phyloP scores from a whole-genome alignment of 1,140 invertebrate genomes.

The Diplogasteroides magnus region DNA sequence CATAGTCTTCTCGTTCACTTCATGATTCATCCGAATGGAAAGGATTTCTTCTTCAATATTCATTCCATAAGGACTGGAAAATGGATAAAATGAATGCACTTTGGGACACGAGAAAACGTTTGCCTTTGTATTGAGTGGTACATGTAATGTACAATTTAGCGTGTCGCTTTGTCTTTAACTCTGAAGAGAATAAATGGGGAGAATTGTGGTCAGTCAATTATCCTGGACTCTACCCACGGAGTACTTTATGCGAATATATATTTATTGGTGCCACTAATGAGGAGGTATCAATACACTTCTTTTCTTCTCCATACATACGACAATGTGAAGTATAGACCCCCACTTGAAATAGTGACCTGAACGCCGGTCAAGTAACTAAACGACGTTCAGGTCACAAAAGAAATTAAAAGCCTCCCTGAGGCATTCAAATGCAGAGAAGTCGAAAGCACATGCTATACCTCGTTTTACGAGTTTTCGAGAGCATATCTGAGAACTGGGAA shows the following conservation, averaged over 20 bases:
- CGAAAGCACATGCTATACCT: not conserved
- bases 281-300: constrained; percentile 50
- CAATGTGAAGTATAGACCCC: too few relatives aligned
- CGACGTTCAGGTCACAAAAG: not conserved
- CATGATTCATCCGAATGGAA: constrained; percentile 19
- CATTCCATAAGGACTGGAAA: constrained; percentile 46
- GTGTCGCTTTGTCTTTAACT: constrained; percentile 63
- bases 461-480: not conserved
- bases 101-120: constrained; percentile 30
- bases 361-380: too few relatives aligned
- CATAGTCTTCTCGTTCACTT: constrained; percentile 20
- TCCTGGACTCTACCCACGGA: constrained; percentile 80
- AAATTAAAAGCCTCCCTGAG: too few relatives aligned
- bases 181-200: constrained; percentile 70
- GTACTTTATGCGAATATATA: constrained; percentile 88
- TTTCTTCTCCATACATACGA: constrained; percentile 47
- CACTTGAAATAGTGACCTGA: too few relatives aligned
- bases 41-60: constrained; percentile 45
- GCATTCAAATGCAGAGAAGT: too few relatives aligned
- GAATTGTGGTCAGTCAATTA: constrained; percentile 85
- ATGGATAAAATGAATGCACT: constrained; percentile 38
- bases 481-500: not conserved
- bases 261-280: constrained; percentile 70
- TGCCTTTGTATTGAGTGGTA: not conserved
- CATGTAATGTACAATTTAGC: constrained; percentile 35